Evolutionary conservation across 2,888 invertebrate genomes (phyloP).

Genomic region (Tortrix viridana): DNA sequence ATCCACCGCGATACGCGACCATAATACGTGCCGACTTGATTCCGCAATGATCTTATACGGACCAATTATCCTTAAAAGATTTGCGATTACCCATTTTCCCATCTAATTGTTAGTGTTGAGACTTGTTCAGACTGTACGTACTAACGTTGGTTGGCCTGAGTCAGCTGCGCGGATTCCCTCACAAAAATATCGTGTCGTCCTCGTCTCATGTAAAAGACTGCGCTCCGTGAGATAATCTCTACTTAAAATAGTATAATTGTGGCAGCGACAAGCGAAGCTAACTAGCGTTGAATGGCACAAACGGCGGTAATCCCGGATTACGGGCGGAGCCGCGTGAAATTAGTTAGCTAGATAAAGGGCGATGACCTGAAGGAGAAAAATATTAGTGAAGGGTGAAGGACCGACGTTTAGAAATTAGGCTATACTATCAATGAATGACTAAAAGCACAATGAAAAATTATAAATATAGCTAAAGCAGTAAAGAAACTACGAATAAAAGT

Average conservation of each 20-base stretch:
- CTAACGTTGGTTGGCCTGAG: too few species aligned
- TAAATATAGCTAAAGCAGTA: too few species aligned
- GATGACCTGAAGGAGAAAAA: slow-evolving; percentile 11
- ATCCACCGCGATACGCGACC: too few species aligned
- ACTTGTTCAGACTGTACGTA: too few species aligned
- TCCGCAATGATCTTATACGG: too few species aligned
- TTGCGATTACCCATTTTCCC: too few species aligned
- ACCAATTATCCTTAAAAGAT: too few species aligned
- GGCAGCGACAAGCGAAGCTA: slow-evolving; percentile 48
- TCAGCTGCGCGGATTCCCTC: not conserved
- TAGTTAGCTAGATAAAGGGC: slow-evolving; percentile 43
- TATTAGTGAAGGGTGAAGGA: not conserved
- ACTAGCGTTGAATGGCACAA: slow-evolving; percentile 51
- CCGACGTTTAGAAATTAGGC: not conserved
- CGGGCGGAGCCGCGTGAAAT: slow-evolving; percentile 52
- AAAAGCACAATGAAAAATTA: too few species aligned
- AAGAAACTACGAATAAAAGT: too few species aligned
- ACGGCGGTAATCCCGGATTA: slow-evolving; percentile 53
- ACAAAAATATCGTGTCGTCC: not conserved
- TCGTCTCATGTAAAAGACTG: not conserved
- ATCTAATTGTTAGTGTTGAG: too few species aligned
- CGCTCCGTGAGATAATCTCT: slow-evolving; percentile 29
- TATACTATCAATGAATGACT: too few species aligned
- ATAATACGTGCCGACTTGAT: too few species aligned
- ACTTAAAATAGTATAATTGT: slow-evolving; percentile 45